These are phyloP conservation scores for Spheniscus humboldti DNA, from an alignment of 2,797 vertebrate species.

Conservation along the genomic window DNA sequence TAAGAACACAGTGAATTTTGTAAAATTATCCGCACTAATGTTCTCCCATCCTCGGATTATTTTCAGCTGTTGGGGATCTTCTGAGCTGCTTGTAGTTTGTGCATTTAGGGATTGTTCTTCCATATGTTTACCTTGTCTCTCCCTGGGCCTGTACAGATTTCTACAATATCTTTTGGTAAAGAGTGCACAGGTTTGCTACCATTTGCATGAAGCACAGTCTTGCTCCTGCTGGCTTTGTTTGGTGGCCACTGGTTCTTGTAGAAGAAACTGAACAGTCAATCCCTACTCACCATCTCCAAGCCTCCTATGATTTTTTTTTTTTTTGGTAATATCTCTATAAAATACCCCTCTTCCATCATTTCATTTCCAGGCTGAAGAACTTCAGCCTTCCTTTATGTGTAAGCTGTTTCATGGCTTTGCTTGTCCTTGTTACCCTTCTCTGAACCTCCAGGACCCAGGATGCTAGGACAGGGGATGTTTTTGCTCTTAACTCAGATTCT, in stretches of 20 bases:
- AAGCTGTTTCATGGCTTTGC: not conserved
- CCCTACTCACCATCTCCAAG: not conserved
- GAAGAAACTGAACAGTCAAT: not conserved
- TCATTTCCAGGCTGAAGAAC: not conserved
- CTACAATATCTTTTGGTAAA: not conserved
- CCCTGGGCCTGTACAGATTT: not conserved
- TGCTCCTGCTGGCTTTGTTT: not conserved
- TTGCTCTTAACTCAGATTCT: not conserved
- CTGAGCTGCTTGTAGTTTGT: not conserved
- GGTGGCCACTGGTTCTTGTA: not conserved
- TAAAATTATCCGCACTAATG: not conserved
- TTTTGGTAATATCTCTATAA: not conserved
- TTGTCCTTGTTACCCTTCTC: not conserved
- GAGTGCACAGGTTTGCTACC: not conserved
- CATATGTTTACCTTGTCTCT: not conserved
- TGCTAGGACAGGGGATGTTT: not conserved
- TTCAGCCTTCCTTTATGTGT: fast-evolving
- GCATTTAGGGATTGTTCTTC: not conserved
- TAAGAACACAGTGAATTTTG: not conserved
- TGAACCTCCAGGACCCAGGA: not conserved
- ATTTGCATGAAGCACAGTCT: not conserved
- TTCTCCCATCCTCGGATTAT: not conserved
- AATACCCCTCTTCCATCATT: not conserved
- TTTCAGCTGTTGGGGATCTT: not conserved
- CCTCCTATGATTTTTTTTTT: not conserved